Evolutionary conservation across 2,113 vertebrate species (phyloP).

Genomic region (Polypterus bichir): DNA sequence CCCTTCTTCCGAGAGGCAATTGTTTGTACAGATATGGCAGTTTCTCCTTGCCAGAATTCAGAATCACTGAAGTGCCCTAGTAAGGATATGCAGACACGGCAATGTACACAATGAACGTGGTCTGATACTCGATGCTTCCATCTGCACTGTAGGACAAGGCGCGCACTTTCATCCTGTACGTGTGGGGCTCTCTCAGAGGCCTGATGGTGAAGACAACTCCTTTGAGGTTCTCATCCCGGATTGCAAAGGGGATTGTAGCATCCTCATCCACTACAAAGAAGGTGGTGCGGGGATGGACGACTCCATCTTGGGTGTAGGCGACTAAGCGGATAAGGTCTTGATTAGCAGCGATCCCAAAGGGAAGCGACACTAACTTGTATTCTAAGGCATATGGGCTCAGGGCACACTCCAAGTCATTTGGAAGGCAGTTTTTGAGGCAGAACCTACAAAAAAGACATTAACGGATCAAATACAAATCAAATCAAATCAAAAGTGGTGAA

Average conservation of each 20-base stretch:
- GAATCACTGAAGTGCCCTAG: slow-evolving; percentile 45
- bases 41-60: slow-evolving; percentile 18
- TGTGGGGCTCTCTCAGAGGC: slow-evolving; percentile 63
- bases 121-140: slow-evolving; percentile 80
- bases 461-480: too few species aligned
- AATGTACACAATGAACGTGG: slow-evolving; percentile 94
- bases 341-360: slow-evolving; percentile 82
- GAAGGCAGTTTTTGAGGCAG: slow-evolving; percentile 81
- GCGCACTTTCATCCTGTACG: slow-evolving; percentile 81
- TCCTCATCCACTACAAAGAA: slow-evolving; percentile 73
- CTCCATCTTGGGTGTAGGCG: slow-evolving; percentile 84
- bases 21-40: slow-evolving; percentile 33
- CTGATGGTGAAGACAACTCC: slow-evolving; percentile 79
- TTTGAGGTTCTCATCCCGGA: slow-evolving; percentile 84
- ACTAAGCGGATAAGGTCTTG: slow-evolving; percentile 93
- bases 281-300: slow-evolving; percentile 82
- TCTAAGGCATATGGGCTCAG: slow-evolving; percentile 83
- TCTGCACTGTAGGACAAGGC: slow-evolving; percentile 69
- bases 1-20: not conserved
- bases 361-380: slow-evolving; percentile 90
- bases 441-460: slow-evolving; percentile 50
- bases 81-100: slow-evolving; percentile 91
- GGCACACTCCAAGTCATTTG: slow-evolving; percentile 83
- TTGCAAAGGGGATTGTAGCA: slow-evolving; percentile 63
- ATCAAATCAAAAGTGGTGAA: too few species aligned